These are phyloP conservation scores for Cherax destructor DNA, from an alignment of 1,140 invertebrate species.

Conservation along the genomic window DNA sequence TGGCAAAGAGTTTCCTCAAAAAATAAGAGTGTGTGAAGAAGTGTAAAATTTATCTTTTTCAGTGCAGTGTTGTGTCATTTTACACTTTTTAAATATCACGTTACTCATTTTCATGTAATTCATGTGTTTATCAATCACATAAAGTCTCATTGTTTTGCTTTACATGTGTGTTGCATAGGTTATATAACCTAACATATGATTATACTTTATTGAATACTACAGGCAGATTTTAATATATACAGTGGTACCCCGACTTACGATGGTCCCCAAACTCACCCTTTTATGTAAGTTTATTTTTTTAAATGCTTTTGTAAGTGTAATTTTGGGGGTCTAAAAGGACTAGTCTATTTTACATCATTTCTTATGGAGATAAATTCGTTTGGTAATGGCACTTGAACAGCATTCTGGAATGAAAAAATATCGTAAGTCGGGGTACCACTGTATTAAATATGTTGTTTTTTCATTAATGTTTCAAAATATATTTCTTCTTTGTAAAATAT, in stretches of 20 bases:
- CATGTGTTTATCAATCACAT: conserved; percentile 60
- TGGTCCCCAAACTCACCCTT: no score
- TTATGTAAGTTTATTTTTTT: no score
- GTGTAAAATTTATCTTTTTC: not conserved
- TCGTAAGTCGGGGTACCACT: no score
- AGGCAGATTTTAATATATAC: conserved; percentile 54
- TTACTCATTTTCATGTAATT: conserved; percentile 52
- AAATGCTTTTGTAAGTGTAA: no score
- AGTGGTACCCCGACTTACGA: no score
- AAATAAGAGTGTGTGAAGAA: conserved; percentile 23
- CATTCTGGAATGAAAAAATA: no score
- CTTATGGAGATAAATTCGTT: no score
- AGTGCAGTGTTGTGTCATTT: conserved; percentile 56
- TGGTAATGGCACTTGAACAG: no score
- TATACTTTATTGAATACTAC: conserved; percentile 42
- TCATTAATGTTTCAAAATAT: conserved; percentile 53
- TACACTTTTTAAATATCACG: conserved; percentile 49
- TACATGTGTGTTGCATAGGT: conserved; percentile 61
- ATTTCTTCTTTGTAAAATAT: conserved; percentile 61
- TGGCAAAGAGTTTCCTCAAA: conserved; percentile 29
- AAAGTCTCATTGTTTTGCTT: conserved; percentile 66
- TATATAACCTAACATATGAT: conserved; percentile 25
- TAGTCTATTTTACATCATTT: no score
- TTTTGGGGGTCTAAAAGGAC: no score
- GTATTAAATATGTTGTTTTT: conserved; percentile 19